These are phyloP conservation scores for Selene dorsalis DNA, from an alignment of 2,797 vertebrate genomes.

Conservation along the genomic window DNA sequence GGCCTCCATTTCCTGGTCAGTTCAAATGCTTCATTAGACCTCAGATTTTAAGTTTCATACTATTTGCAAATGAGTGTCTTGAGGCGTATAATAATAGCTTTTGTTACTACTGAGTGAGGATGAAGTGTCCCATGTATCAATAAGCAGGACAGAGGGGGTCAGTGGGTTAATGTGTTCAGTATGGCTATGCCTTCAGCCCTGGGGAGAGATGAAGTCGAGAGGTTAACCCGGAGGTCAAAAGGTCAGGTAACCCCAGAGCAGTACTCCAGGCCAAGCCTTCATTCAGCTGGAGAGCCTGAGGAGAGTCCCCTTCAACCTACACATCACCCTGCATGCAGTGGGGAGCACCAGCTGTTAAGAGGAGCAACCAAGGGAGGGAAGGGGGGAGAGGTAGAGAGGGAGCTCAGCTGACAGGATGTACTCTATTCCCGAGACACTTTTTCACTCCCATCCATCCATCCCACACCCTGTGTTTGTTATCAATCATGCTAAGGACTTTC, in stretches of 20 bases:
- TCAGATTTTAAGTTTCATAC: not conserved
- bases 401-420: constrained; percentile 79
- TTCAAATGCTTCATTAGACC: not conserved
- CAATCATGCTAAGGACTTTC: constrained; percentile 40
- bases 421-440: constrained; percentile 61
- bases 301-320: constrained; percentile 66
- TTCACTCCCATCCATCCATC: constrained; percentile 55
- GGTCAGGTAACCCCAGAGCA: constrained; percentile 67
- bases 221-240: constrained; percentile 69
- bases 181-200: constrained; percentile 69
- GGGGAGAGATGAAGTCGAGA: constrained; percentile 75
- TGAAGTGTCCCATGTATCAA: constrained; percentile 54
- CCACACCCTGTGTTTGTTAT: constrained; percentile 54
- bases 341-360: constrained; percentile 70
- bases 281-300: constrained; percentile 75
- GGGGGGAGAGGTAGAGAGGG: constrained; percentile 36
- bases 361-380: constrained; percentile 24
- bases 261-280: constrained; percentile 58
- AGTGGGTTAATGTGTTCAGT: constrained; percentile 79
- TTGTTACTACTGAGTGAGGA: constrained; percentile 42
- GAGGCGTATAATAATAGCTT: constrained; percentile 29
- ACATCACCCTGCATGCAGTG: constrained; percentile 61
- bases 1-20: constrained; percentile 6
- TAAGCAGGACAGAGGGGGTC: constrained; percentile 54
- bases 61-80: constrained; percentile 34